These are phyloP conservation scores for Odontocolon sp. DNA, from an alignment of 2,888 invertebrate species.

Conservation along the genomic window DNA sequence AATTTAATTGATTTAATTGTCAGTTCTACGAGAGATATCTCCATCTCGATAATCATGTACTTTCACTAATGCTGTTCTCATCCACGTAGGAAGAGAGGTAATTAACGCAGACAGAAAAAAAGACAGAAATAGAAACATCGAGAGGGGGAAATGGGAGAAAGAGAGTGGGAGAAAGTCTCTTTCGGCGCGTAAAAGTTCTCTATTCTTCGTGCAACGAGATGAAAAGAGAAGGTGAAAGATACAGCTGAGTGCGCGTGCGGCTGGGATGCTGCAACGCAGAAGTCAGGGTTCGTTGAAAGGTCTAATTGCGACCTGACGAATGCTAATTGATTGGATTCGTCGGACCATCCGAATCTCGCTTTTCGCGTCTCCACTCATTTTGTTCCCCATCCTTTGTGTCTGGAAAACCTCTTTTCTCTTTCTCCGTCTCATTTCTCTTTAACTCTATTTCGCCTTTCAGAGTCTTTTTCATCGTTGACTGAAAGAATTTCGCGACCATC, in stretches of 20 bases:
- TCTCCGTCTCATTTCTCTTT: background rate
- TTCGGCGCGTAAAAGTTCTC: conserved; percentile 22
- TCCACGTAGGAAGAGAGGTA: background rate
- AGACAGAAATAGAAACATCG: background rate
- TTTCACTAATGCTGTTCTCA: conserved; percentile 6
- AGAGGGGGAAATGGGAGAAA: conserved; percentile 1
- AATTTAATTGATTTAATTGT: conserved; percentile 17
- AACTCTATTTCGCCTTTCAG: no score
- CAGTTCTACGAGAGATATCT: background rate
- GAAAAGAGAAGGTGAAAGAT: background rate
- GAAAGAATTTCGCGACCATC: no score
- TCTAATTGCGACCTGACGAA: conserved; percentile 46
- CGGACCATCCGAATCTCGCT: conserved; percentile 50
- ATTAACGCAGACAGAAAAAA: conserved; percentile 15
- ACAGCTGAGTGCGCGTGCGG: background rate
- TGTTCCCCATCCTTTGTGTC: conserved; percentile 22
- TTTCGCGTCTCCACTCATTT: conserved; percentile 11
- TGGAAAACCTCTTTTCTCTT: conserved; percentile 12
- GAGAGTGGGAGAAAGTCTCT: conserved; percentile 33
- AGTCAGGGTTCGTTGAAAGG: conserved; percentile 28
- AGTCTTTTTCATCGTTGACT: background rate
- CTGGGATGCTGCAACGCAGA: background rate
- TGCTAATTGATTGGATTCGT: conserved; percentile 59
- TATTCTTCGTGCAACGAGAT: conserved; percentile 25
- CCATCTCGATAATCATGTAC: conserved; percentile 5